Percentiles rank a stretch among this genome's conserved stretches.
Conservation (phyloP, 2,797 vertebrate species). For the Orestias chungarensis region DNA sequence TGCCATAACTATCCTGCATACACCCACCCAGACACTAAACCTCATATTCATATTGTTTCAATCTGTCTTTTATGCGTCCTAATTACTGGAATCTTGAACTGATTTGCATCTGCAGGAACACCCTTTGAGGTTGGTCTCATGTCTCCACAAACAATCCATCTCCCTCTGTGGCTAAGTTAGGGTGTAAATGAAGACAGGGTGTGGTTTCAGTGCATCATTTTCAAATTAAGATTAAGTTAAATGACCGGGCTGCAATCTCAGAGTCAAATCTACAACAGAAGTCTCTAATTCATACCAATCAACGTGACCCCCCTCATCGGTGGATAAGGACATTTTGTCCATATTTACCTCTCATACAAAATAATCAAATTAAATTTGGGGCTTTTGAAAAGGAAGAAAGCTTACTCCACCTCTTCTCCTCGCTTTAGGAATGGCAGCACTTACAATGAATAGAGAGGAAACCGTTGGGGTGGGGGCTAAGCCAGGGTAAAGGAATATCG, state of each 20-base stretch:
- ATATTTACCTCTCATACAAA: constrained; percentile 57
- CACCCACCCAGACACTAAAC: constrained; percentile 10
- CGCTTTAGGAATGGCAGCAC: constrained; percentile 32
- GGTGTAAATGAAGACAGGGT: constrained; percentile 33
- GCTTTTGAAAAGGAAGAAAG: constrained; percentile 59
- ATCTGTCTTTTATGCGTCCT: constrained; percentile 32
- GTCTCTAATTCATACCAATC: constrained; percentile 51
- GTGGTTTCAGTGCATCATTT: constrained; percentile 11
- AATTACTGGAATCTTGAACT: constrained; percentile 49
- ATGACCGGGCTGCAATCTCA: background rate
- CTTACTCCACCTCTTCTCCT: constrained; percentile 65
- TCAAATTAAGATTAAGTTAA: constrained; percentile 23
- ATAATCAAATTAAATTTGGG: constrained; percentile 69
- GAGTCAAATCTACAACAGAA: constrained; percentile 16
- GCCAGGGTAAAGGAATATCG: constrained; percentile 81
- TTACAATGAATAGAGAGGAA: background rate
- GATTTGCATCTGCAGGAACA: constrained; percentile 40
- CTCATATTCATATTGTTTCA: constrained; percentile 33
- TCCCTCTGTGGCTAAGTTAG: constrained; percentile 9
- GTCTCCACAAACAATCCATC: constrained; percentile 29
- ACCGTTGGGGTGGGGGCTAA: constrained; percentile 19
- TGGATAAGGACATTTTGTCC: constrained; percentile 59
- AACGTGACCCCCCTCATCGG: constrained; percentile 17
- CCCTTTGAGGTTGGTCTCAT: constrained; percentile 14
- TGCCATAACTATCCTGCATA: constrained; percentile 48